phyloP scores from a whole-genome alignment of 2,113 vertebrate genomes.

The Pseudolaguvia tuberculata region DNA sequence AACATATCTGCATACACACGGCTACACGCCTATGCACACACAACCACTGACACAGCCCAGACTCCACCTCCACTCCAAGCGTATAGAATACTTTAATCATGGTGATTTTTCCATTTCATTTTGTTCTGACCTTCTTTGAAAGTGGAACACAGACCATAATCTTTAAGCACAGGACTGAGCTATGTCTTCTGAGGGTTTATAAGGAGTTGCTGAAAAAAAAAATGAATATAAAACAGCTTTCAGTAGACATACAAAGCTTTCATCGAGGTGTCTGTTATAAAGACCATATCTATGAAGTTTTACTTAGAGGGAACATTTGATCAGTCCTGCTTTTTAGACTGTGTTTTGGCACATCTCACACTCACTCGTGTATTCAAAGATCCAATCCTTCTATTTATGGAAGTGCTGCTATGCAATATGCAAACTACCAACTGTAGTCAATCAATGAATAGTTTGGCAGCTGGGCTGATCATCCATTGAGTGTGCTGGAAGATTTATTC shows the following conservation, averaged over 20 bases:
- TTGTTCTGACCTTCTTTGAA: conserved; percentile 1
- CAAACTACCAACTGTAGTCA: not conserved
- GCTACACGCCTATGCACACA: not conserved
- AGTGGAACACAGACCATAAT: conserved; percentile 1
- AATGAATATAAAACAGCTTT: conserved; percentile 10
- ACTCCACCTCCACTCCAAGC: not conserved
- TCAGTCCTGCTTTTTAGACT: too few relatives aligned
- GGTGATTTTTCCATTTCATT: conserved; percentile 15
- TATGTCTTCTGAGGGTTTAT: conserved; percentile 15
- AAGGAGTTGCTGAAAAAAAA: not conserved
- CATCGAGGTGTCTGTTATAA: not conserved
- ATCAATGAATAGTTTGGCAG: not conserved
- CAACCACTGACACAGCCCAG: not conserved
- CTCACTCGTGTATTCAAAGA: not conserved
- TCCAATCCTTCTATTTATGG: not conserved
- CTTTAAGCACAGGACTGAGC: not conserved
- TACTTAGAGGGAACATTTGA: not conserved
- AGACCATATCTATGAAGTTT: too few relatives aligned
- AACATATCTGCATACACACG: conserved; percentile 10
- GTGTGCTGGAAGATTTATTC: too few relatives aligned
- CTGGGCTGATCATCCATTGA: too few relatives aligned
- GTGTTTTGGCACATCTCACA: not conserved
- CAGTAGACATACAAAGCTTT: not conserved
- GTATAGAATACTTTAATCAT: not conserved
- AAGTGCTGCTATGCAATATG: not conserved